Conservation (phyloP, 2,797 vertebrate genomes). For the Tragelaphus oryx region DNA sequence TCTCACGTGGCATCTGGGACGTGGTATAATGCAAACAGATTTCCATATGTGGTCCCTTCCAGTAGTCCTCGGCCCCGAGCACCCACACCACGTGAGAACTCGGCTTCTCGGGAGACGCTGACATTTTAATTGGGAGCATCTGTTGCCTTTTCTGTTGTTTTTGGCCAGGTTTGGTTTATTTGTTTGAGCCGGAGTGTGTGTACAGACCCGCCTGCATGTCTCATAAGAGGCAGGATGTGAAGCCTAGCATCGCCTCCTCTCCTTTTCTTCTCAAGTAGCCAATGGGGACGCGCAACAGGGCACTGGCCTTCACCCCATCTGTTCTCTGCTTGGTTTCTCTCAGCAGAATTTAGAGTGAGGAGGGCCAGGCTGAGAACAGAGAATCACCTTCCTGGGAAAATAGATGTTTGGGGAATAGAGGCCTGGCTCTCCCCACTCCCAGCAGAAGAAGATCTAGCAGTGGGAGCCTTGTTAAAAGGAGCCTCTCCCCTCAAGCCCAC, state of each 20-base stretch:
- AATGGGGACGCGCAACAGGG: background rate
- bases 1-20: constrained; percentile 67
- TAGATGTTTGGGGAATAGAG: background rate
- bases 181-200: constrained; percentile 69
- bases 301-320: background rate
- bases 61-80: constrained; percentile 32
- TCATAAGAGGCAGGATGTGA: constrained; percentile 21
- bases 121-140: constrained; percentile 77
- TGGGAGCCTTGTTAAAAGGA: fast-evolving
- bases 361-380: background rate
- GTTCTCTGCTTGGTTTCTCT: background rate
- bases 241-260: constrained; percentile 1
- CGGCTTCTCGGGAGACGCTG: constrained; percentile 57
- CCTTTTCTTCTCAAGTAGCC: constrained; percentile 33
- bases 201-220: constrained; percentile 63
- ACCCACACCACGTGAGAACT: constrained; percentile 65
- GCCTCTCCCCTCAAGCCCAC: background rate
- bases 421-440: background rate
- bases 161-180: constrained; percentile 74
- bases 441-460: background rate
- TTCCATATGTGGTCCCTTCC: constrained; percentile 70
- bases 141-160: constrained; percentile 73
- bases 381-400: constrained; percentile 5
- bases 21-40: constrained; percentile 61
- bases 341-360: background rate